Conservation (phyloP, 2,888 invertebrate species). For the Dryomyza anilis region DNA sequence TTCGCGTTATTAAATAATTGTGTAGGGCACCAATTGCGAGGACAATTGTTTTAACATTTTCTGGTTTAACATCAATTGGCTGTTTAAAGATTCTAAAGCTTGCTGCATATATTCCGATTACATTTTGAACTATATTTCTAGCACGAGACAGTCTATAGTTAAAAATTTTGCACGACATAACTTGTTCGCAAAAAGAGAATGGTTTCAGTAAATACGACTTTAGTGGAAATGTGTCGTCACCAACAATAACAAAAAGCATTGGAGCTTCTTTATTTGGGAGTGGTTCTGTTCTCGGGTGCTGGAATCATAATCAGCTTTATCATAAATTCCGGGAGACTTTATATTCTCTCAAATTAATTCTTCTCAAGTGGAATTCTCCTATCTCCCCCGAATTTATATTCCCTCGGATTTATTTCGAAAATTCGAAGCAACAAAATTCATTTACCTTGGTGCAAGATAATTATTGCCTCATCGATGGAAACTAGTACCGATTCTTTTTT, state of each 20-base stretch:
- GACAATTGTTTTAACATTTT: conserved; percentile 17
- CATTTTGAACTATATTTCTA: conserved; percentile 13
- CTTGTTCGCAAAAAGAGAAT: conserved; percentile 15
- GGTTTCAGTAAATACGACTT: conserved; percentile 23
- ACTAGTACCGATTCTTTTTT: too few species aligned
- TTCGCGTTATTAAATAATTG: conserved; percentile 11
- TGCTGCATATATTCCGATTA: conserved; percentile 1
- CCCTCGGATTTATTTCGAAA: too few species aligned
- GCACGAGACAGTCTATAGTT: conserved; percentile 19
- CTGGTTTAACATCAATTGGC: conserved; percentile 13
- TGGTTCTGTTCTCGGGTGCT: conserved; percentile 21
- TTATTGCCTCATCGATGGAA: too few species aligned
- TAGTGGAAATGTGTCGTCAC: conserved; percentile 24
- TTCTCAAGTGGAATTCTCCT: too few species aligned
- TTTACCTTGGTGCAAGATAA: too few species aligned
- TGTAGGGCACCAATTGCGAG: conserved; percentile 19
- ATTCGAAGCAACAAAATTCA: too few species aligned
- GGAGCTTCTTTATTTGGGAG: conserved; percentile 15
- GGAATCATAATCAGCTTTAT: too few species aligned
- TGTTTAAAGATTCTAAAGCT: conserved; percentile 14
- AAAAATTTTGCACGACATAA: conserved; percentile 14
- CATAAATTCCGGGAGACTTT: too few species aligned
- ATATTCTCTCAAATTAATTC: too few species aligned
- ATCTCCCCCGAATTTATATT: too few species aligned
- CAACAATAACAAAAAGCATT: conserved; percentile 22